Evolutionary conservation across 2,888 invertebrate species (phyloP).

Genomic region (Macropis europaea): DNA sequence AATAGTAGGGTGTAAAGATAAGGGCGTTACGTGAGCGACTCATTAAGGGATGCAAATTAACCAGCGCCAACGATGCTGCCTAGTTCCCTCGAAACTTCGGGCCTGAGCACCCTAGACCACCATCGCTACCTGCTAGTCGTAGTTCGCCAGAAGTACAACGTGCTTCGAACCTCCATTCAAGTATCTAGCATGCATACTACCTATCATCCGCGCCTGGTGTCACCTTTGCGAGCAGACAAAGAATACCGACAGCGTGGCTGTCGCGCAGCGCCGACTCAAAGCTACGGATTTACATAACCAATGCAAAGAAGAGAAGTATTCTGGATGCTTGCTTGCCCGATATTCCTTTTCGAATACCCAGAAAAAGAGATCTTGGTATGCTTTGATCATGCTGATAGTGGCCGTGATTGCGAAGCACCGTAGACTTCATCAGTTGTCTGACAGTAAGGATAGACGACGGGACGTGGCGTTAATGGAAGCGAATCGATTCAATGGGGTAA

Average conservation of each 20-base stretch:
- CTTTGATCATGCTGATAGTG: not conserved
- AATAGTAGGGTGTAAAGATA: slow-evolving; percentile 70
- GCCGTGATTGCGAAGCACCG: not conserved
- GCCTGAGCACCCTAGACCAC: slow-evolving; percentile 54
- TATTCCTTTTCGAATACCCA: not conserved
- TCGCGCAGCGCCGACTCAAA: not conserved
- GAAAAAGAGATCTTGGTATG: not conserved
- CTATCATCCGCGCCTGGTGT: slow-evolving; percentile 31
- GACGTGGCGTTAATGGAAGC: not conserved
- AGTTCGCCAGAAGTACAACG: slow-evolving; percentile 62
- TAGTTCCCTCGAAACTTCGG: slow-evolving; percentile 65
- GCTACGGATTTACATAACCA: slow-evolving; percentile 35
- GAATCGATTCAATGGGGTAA: not conserved
- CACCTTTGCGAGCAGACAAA: not conserved
- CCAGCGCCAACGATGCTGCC: slow-evolving; percentile 63
- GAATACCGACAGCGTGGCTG: slow-evolving; percentile 2
- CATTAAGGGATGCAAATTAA: slow-evolving; percentile 79
- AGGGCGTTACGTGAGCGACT: slow-evolving; percentile 76
- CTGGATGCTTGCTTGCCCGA: not conserved
- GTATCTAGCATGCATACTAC: slow-evolving; percentile 35
- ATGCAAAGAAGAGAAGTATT: not conserved
- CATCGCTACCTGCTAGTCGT: slow-evolving; percentile 48
- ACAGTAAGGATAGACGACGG: not conserved
- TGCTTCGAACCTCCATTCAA: slow-evolving; percentile 62
- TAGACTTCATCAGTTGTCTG: not conserved